These are phyloP conservation scores for Arge pagana DNA, from an alignment of 2,888 invertebrate species.

Conservation along the genomic window DNA sequence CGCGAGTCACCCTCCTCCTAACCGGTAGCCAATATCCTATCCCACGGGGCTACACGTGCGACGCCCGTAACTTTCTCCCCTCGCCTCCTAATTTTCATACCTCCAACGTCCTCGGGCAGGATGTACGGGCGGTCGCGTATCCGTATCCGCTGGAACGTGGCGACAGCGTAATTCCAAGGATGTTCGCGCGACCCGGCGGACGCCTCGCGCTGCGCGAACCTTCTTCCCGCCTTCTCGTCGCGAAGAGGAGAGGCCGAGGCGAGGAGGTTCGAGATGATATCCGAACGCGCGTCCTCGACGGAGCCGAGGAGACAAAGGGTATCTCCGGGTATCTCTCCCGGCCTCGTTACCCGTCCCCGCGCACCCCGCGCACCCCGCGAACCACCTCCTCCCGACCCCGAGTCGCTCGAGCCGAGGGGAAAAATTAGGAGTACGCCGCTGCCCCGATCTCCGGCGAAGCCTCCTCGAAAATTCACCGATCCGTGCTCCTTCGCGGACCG, in stretches of 20 bases:
- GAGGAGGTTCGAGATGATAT: slow-evolving; percentile 2
- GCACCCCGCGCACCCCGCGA: not conserved
- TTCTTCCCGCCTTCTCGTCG: slow-evolving; percentile 7
- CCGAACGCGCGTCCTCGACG: slow-evolving; percentile 22
- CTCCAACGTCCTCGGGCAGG: too few relatives aligned
- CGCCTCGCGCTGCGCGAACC: not conserved
- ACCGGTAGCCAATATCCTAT: too few relatives aligned
- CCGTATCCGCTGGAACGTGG: too few relatives aligned
- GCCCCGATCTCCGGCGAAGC: too few relatives aligned
- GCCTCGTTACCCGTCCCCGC: slow-evolving; percentile 7
- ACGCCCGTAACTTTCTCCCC: too few relatives aligned
- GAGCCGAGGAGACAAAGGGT: slow-evolving; percentile 18
- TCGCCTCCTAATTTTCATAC: too few relatives aligned
- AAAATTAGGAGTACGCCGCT: slow-evolving; percentile 12
- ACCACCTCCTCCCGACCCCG: not conserved
- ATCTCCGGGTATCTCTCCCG: slow-evolving; percentile 10
- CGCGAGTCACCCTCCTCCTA: too few relatives aligned
- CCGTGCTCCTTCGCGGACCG: slow-evolving; percentile 27
- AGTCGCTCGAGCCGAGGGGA: slow-evolving; percentile 11
- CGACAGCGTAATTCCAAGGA: too few relatives aligned
- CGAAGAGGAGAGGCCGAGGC: too few relatives aligned
- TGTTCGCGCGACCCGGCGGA: too few relatives aligned
- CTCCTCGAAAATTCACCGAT: slow-evolving; percentile 31
- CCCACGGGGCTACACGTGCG: too few relatives aligned
- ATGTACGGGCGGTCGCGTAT: too few relatives aligned